Conservation (phyloP, 2,888 invertebrate genomes). For the Invenusta paracnida region DNA sequence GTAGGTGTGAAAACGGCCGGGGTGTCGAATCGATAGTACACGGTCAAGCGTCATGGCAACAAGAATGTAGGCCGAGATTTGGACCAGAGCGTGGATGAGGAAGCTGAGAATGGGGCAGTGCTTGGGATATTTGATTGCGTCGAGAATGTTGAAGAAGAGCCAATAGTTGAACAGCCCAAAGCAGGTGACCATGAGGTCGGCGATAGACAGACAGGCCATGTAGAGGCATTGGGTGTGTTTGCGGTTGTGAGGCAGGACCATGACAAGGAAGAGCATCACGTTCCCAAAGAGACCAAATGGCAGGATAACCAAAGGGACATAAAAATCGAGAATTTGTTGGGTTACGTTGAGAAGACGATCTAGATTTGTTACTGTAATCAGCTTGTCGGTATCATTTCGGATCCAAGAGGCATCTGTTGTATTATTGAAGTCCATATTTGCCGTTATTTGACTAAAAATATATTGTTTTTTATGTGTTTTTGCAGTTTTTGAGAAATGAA, state of each 20-base stretch:
- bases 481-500: too few relatives aligned
- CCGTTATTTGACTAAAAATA: too few relatives aligned
- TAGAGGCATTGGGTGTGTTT: not conserved
- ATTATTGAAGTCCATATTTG: too few relatives aligned
- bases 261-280: not conserved
- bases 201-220: not conserved
- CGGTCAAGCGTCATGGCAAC: not conserved
- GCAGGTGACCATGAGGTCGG: not conserved
- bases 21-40: not conserved
- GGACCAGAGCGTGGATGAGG: not conserved
- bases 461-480: too few relatives aligned
- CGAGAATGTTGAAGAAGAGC: not conserved
- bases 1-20: not conserved
- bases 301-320: not conserved
- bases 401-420: too few relatives aligned
- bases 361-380: too few relatives aligned
- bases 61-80: not conserved
- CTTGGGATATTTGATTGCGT: not conserved
- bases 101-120: not conserved
- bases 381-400: too few relatives aligned
- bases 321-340: not conserved
- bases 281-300: not conserved
- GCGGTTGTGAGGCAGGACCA: not conserved
- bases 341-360: too few relatives aligned
- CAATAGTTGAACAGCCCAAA: not conserved